Percentiles rank a stretch among this genome's conserved stretches.
Evolutionary conservation across 1,140 invertebrate species (phyloP).

Genomic region (Parapsyche elsis): DNA sequence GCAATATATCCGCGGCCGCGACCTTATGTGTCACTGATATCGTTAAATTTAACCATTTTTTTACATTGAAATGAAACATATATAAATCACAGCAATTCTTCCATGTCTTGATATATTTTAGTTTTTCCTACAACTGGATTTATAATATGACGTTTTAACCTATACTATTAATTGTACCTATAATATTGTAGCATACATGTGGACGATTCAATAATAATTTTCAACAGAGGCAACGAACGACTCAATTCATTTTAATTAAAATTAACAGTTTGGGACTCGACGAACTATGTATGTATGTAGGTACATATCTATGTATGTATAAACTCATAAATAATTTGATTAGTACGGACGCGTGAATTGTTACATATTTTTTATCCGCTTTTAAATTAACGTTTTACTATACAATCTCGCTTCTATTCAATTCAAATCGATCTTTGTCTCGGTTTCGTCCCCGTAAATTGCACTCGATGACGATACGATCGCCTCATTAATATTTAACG

Average conservation of each 20-base stretch:
- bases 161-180: no score
- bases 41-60: neutral
- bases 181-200: no score
- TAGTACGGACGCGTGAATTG: no score
- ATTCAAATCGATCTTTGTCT: constrained; percentile 35
- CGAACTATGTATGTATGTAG: no score
- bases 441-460: neutral
- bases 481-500: constrained; percentile 15
- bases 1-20: neutral
- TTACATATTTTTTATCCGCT: no score
- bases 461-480: neutral
- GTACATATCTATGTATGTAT: no score
- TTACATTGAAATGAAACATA: neutral
- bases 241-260: neutral
- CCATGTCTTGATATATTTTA: no score
- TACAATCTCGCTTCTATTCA: neutral
- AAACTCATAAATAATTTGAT: no score
- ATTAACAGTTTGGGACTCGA: no score
- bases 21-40: neutral
- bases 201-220: neutral
- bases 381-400: no score
- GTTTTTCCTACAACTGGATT: no score
- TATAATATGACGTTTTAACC: no score
- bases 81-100: neutral
- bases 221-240: neutral